Percentiles rank a stretch among this genome's conserved stretches.
phyloP scores from a whole-genome alignment of 2,888 invertebrate species.

The Marronus borbonicus region DNA sequence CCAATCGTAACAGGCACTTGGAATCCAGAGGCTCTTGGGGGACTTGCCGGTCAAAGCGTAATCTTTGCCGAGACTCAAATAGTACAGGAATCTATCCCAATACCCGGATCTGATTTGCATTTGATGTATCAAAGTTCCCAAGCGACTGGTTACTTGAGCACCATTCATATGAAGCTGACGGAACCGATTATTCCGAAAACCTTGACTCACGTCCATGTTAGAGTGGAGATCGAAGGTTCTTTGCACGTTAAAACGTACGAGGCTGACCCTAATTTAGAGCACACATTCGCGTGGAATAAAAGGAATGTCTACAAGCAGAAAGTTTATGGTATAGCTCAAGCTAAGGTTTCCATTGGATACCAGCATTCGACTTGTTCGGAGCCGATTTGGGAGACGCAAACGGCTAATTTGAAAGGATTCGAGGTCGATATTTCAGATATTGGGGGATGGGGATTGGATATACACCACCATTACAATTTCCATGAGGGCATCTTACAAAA shows the following conservation, averaged over 20 bases:
- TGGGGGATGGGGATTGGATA: conserved; percentile 97
- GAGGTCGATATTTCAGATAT: conserved; percentile 97
- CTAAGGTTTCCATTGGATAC: conserved; percentile 93
- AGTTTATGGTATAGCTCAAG: conserved; percentile 90
- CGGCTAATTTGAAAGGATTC: conserved; percentile 94
- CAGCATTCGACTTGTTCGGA: conserved; percentile 90
- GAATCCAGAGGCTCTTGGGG: conserved; percentile 91
- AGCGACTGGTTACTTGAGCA: conserved; percentile 94
- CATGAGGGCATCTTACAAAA: conserved; percentile 98
- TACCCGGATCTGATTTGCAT: conserved; percentile 94
- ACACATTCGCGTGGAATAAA: conserved; percentile 98
- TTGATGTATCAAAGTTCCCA: conserved; percentile 97
- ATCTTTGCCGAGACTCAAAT: conserved; percentile 96
- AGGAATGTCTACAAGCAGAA: conserved; percentile 98
- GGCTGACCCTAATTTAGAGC: conserved; percentile 95
- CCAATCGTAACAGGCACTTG: conserved; percentile 93
- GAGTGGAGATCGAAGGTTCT: conserved; percentile 94
- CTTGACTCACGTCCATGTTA: conserved; percentile 90
- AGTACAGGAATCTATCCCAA: conserved; percentile 95
- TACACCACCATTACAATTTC: conserved; percentile 99
- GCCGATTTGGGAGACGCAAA: conserved; percentile 96
- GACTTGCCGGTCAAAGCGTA: conserved; percentile 85
- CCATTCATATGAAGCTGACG: conserved; percentile 91
- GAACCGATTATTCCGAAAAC: conserved; percentile 85
- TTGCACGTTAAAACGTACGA: conserved; percentile 94